A percentile compares a stretch with the other conserved stretches of the same genome.
phyloP scores from a whole-genome alignment of 2,797 vertebrate genomes.

The Bradypodion pumilum region DNA sequence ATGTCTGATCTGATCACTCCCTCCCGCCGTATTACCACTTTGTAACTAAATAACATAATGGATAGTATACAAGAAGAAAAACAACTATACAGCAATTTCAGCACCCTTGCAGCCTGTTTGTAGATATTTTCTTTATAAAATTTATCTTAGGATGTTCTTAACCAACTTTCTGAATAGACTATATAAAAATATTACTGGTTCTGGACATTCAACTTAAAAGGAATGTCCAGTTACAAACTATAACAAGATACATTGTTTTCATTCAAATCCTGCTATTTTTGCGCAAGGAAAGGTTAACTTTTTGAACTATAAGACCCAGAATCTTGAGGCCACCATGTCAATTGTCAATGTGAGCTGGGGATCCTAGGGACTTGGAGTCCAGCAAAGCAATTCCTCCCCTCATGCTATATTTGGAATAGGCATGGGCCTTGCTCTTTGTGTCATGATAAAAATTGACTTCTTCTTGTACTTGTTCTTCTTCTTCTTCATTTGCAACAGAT shows the following conservation, averaged over 20 bases:
- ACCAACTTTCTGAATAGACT: slow-evolving; percentile 3
- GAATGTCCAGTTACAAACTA: background rate
- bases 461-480: too few species aligned
- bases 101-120: background rate
- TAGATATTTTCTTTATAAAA: background rate
- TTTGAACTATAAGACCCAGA: too few species aligned
- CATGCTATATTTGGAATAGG: too few species aligned
- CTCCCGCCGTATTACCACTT: background rate
- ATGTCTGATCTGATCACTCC: background rate
- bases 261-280: background rate
- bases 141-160: background rate
- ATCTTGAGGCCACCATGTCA: too few species aligned
- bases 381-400: too few species aligned
- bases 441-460: too few species aligned
- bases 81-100: background rate
- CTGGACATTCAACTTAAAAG: background rate
- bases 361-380: too few species aligned
- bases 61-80: background rate
- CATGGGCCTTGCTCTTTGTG: too few species aligned
- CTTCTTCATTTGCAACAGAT: too few species aligned
- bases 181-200: background rate
- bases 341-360: too few species aligned
- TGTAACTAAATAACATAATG: background rate
- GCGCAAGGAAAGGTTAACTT: background rate
- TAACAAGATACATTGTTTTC: background rate